Conservation (phyloP, 2,113 vertebrate genomes). For the Prunella fulvescens region DNA sequence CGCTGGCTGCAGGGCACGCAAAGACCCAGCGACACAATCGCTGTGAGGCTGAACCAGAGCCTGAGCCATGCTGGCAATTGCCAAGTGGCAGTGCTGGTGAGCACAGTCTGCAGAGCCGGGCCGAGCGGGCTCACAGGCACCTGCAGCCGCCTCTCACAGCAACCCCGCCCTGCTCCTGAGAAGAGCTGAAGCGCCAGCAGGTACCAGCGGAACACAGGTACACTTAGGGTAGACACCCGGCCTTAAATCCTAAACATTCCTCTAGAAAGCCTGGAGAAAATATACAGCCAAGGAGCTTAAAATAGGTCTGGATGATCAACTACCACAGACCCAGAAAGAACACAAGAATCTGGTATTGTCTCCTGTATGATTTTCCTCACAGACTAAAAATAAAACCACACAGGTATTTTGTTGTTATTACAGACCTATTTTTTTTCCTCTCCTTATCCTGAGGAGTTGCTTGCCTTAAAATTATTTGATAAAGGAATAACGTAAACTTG, state of each 20-base stretch:
- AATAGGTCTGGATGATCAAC: background rate
- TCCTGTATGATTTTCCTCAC: background rate
- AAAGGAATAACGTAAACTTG: background rate
- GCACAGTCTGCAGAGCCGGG: fast-evolving
- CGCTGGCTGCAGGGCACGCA: fast-evolving
- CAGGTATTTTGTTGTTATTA: background rate
- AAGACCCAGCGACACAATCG: background rate
- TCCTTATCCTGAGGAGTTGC: background rate
- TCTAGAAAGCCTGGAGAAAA: background rate
- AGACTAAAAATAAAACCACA: background rate
- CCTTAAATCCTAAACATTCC: background rate
- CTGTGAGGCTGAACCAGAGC: background rate
- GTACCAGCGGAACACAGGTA: background rate
- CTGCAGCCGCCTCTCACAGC: fast-evolving
- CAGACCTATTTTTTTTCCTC: background rate
- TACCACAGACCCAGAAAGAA: background rate
- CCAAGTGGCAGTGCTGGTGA: background rate
- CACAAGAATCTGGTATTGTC: background rate
- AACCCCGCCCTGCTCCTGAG: fast-evolving
- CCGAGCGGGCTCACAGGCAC: background rate
- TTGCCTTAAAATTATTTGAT: slow-evolving; percentile 6
- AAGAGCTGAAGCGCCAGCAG: background rate
- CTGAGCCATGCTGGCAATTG: background rate
- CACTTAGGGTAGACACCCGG: background rate
- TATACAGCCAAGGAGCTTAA: background rate